Percentiles rank a stretch among this genome's conserved stretches.
Conservation (phyloP, 2,797 vertebrate genomes). For the Leptoclinus maculatus region DNA sequence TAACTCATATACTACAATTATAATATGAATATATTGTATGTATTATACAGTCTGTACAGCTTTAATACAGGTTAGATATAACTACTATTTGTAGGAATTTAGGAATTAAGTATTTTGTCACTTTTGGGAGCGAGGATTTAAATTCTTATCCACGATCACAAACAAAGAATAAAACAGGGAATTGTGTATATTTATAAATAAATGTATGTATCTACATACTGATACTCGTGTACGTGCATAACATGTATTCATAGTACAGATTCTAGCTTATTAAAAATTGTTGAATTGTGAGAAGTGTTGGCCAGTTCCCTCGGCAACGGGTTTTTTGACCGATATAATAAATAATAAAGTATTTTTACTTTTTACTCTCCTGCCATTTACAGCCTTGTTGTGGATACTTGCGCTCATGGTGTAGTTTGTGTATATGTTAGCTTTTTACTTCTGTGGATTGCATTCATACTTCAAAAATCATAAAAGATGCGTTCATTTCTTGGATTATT, state of each 20-base stretch:
- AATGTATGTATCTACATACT: not conserved
- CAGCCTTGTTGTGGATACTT: too few species aligned
- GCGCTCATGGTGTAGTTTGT: not conserved
- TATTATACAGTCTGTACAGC: too few species aligned
- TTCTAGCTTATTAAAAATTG: not conserved
- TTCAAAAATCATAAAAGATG: not conserved
- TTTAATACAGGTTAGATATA: too few species aligned
- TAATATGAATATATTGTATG: too few species aligned
- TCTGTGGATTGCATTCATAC: not conserved
- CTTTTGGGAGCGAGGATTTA: not conserved
- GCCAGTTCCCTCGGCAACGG: too few species aligned
- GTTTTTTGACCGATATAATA: too few species aligned
- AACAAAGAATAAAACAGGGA: not conserved
- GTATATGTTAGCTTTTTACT: not conserved
- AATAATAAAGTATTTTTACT: too few species aligned
- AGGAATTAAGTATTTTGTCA: not conserved
- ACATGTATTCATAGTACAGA: not conserved
- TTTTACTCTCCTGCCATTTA: too few species aligned
- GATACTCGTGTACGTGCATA: not conserved
- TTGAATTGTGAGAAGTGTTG: not conserved
- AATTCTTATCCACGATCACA: not conserved
- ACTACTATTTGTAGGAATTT: not conserved
- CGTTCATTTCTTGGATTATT: not conserved
- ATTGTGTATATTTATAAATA: not conserved
- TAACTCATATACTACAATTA: too few species aligned